Evolutionary conservation across 2,113 vertebrate species (phyloP).

Genomic region (Microcebus lehilahytsara): DNA sequence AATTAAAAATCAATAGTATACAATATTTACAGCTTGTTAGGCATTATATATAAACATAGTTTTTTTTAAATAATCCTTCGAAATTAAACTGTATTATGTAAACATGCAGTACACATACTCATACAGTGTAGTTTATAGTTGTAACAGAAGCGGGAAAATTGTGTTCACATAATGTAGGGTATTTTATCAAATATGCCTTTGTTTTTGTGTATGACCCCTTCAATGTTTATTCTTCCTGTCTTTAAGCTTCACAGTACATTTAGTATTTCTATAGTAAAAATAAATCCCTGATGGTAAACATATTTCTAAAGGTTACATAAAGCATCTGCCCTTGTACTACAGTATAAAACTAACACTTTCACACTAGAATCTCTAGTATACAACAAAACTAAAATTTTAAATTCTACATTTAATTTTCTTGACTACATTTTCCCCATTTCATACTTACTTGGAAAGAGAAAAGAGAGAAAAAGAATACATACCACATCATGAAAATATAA

Average conservation of each 20-base stretch:
- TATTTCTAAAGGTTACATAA: conserved; percentile 68
- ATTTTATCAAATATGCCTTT: conserved; percentile 38
- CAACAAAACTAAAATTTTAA: conserved; percentile 55
- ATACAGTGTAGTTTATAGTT: conserved; percentile 67
- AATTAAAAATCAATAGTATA: conserved; percentile 83
- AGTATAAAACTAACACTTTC: conserved; percentile 62
- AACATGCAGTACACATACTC: conserved; percentile 80
- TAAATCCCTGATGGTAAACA: conserved; percentile 77
- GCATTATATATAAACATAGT: conserved; percentile 68
- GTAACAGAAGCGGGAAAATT: conserved; percentile 43
- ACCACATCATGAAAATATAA: background rate
- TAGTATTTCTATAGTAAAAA: conserved; percentile 73
- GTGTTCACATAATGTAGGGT: conserved; percentile 47
- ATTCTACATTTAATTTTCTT: conserved; percentile 37
- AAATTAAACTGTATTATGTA: conserved; percentile 72
- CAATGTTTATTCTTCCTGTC: background rate
- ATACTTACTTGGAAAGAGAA: conserved; percentile 41
- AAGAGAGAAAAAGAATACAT: background rate
- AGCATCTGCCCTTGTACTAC: conserved; percentile 56
- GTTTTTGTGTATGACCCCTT: background rate
- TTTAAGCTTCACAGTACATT: conserved; percentile 68
- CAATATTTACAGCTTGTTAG: conserved; percentile 85
- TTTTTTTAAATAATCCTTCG: conserved; percentile 67
- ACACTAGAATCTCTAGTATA: conserved; percentile 53
- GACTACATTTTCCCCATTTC: conserved; percentile 33